Conservation (phyloP, 2,888 invertebrate species). For the Sphaerophoria rueppellii region DNA sequence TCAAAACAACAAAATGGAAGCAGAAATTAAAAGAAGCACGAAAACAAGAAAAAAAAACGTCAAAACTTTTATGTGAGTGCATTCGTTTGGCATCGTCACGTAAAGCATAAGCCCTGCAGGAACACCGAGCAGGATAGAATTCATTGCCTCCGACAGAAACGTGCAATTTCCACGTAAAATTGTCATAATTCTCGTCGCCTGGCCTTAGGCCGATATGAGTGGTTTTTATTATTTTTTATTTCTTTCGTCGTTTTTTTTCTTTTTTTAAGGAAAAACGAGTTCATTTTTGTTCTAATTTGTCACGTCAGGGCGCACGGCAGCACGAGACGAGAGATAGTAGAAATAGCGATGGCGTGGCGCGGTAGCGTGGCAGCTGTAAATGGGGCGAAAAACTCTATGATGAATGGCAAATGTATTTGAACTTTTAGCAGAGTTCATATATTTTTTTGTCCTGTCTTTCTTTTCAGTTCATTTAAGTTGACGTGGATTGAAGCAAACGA, state of each 20-base stretch:
- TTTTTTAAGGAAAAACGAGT: conserved; percentile 47
- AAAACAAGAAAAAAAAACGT: conserved; percentile 3
- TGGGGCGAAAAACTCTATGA: conserved; percentile 14
- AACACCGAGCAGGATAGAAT: conserved; percentile 47
- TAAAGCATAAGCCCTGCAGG: conserved; percentile 65
- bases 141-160: conserved; percentile 69
- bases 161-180: conserved; percentile 70
- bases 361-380: conserved; percentile 32
- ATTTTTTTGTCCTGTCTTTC: not conserved
- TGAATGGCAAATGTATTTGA: conserved; percentile 34
- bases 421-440: conserved; percentile 41
- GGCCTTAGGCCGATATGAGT: conserved; percentile 61
- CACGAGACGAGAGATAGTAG: not conserved
- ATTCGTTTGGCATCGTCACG: conserved; percentile 72
- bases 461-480: conserved; percentile 25
- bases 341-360: conserved; percentile 13
- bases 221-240: conserved; percentile 28
- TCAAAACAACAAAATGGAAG: conserved; percentile 4
- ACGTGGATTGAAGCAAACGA: not conserved
- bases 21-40: not conserved
- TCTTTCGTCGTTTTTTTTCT: too few species aligned
- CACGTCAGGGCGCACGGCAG: conserved; percentile 30
- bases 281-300: conserved; percentile 62
- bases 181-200: conserved; percentile 67
- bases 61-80: conserved; percentile 58